Conservation (phyloP, 2,797 vertebrate species). For the Graptemys geographica region DNA sequence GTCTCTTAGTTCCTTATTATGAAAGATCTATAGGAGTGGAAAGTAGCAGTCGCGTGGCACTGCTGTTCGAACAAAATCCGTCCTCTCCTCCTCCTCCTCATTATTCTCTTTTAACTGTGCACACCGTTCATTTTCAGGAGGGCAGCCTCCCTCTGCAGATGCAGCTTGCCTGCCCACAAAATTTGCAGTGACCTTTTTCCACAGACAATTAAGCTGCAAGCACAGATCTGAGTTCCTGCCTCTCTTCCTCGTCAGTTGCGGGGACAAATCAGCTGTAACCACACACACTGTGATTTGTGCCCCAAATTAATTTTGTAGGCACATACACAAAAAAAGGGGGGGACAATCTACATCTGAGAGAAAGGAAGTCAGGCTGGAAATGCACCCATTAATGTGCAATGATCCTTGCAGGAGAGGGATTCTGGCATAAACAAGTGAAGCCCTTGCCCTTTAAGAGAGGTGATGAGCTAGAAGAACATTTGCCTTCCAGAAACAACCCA, state of each 20-base stretch:
- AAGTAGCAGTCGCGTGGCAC: not conserved
- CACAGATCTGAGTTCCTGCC: conserved; percentile 9
- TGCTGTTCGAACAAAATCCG: not conserved
- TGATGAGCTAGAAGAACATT: not conserved
- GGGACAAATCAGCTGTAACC: not conserved
- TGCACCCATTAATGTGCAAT: not conserved
- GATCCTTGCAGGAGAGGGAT: not conserved
- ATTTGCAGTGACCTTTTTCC: conserved; percentile 39
- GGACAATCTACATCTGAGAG: not conserved
- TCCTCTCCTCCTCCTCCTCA: not conserved
- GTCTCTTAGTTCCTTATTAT: accelerated
- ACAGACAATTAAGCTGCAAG: conserved; percentile 7
- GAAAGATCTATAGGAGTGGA: not conserved
- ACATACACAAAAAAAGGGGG: not conserved
- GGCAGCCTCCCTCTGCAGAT: conserved; percentile 17
- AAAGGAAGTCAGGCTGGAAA: not conserved
- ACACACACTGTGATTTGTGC: not conserved
- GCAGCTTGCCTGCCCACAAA: not conserved
- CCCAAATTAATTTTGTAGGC: accelerated
- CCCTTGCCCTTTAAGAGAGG: not conserved
- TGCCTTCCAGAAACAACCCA: not conserved
- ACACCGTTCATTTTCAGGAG: conserved; percentile 12
- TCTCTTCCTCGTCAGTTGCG: not conserved
- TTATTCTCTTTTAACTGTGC: conserved; percentile 28
- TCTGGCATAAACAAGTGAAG: not conserved